Conservation (phyloP, 2,888 invertebrate genomes). For the Dendrolimus houi region DNA sequence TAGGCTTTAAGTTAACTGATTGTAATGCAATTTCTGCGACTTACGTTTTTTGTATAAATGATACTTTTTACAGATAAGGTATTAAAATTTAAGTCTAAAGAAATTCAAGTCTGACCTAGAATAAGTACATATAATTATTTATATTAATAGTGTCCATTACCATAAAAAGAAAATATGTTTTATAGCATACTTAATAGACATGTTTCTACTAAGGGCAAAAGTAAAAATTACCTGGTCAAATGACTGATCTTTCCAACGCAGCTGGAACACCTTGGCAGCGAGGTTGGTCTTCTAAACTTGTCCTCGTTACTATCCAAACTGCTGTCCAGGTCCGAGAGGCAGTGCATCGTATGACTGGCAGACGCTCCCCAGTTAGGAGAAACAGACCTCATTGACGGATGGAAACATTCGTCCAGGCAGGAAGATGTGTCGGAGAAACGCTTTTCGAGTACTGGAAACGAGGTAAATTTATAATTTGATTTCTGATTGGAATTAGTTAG, state of each 20-base stretch:
- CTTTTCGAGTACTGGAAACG: constrained; percentile 53
- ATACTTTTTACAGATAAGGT: no score
- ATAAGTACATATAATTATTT: no score
- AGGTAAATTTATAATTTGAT: background rate
- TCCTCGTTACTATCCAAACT: constrained; percentile 60
- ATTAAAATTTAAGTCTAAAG: no score
- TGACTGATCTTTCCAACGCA: constrained; percentile 87
- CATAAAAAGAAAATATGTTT: no score
- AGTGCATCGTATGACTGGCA: constrained; percentile 65
- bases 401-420: constrained; percentile 63
- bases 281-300: constrained; percentile 57
- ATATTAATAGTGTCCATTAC: no score
- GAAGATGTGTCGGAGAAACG: constrained; percentile 65
- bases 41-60: no score
- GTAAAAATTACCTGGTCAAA: constrained; percentile 65
- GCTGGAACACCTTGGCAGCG: constrained; percentile 81
- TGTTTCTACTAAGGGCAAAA: no score
- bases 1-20: no score
- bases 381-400: constrained; percentile 53
- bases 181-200: no score
- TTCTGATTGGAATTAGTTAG: background rate
- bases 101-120: no score
- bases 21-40: no score
- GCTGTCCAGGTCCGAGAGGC: constrained; percentile 59
- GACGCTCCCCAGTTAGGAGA: constrained; percentile 62